These are phyloP conservation scores for Polypterus senegalus DNA, from an alignment of 2,113 vertebrate species.

Conservation along the genomic window DNA sequence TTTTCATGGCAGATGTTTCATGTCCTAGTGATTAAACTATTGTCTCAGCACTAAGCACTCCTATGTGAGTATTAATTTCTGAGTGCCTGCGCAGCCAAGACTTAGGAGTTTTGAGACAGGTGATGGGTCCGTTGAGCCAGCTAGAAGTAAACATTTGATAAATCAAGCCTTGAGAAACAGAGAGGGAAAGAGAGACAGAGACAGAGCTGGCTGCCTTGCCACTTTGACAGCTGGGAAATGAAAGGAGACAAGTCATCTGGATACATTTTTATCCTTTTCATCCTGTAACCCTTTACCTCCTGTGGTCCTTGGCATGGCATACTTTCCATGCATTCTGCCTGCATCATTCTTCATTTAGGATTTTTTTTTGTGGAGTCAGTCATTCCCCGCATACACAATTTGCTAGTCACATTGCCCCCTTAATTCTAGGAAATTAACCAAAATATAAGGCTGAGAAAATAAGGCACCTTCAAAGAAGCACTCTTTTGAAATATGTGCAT, in stretches of 20 bases:
- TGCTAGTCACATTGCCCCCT: too few species aligned
- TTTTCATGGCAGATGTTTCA: constrained; percentile 16
- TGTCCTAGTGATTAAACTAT: constrained; percentile 25
- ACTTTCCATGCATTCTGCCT: too few species aligned
- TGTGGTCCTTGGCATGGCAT: background rate
- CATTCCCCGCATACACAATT: too few species aligned
- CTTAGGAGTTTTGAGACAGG: background rate
- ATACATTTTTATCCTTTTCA: constrained; percentile 20
- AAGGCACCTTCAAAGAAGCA: too few species aligned
- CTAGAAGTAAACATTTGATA: constrained; percentile 13
- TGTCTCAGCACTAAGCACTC: constrained; percentile 16
- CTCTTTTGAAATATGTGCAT: too few species aligned
- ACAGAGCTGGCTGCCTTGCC: background rate
- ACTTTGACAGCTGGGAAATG: constrained; percentile 9
- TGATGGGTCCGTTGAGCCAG: background rate
- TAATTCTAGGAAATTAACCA: too few species aligned
- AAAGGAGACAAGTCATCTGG: constrained; percentile 11
- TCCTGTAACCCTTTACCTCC: constrained; percentile 16
- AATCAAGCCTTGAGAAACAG: background rate
- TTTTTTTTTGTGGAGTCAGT: too few species aligned
- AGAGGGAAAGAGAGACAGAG: too few species aligned
- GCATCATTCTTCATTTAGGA: too few species aligned
- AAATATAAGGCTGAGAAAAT: too few species aligned
- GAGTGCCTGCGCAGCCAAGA: background rate
- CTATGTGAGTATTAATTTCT: constrained; percentile 7